A percentile compares a stretch with the other conserved stretches of the same genome.
Evolutionary conservation across 2,797 vertebrate species (phyloP).

Genomic region (Spheniscus humboldti): DNA sequence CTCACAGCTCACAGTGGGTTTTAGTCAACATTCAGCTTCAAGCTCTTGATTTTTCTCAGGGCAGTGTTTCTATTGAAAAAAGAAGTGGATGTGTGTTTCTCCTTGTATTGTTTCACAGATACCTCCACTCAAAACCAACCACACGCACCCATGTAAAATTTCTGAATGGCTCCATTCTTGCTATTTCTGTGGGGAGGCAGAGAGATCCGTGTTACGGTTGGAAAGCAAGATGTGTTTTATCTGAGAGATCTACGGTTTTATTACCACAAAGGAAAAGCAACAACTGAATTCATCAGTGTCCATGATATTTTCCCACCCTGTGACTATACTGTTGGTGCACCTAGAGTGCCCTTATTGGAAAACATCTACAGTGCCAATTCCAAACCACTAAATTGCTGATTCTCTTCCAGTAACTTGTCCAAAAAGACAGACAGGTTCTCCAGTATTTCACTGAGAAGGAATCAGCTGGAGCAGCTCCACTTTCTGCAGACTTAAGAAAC

Average conservation of each 20-base stretch:
- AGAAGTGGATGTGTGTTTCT: background rate
- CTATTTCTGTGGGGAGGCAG: background rate
- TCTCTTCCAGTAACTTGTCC: background rate
- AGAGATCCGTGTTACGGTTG: background rate
- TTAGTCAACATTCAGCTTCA: background rate
- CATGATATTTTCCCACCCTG: background rate
- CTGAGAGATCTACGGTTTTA: background rate
- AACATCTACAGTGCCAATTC: background rate
- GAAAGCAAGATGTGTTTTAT: background rate
- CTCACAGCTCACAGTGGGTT: background rate
- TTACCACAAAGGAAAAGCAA: background rate
- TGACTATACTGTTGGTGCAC: background rate
- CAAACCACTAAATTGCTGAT: background rate
- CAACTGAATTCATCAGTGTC: background rate
- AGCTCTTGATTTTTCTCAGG: background rate
- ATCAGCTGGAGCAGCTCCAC: background rate
- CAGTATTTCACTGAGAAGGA: background rate
- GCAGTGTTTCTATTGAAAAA: background rate
- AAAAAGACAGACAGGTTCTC: background rate
- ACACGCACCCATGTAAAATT: accelerated
- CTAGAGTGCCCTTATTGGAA: background rate
- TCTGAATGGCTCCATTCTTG: background rate
- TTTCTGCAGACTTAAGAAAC: background rate
- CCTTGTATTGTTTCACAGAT: background rate
- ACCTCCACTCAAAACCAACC: background rate